Base-by-base conservation (phyloP, 2,113 vertebrate genomes). In the Saimiri boliviensis region DNA sequence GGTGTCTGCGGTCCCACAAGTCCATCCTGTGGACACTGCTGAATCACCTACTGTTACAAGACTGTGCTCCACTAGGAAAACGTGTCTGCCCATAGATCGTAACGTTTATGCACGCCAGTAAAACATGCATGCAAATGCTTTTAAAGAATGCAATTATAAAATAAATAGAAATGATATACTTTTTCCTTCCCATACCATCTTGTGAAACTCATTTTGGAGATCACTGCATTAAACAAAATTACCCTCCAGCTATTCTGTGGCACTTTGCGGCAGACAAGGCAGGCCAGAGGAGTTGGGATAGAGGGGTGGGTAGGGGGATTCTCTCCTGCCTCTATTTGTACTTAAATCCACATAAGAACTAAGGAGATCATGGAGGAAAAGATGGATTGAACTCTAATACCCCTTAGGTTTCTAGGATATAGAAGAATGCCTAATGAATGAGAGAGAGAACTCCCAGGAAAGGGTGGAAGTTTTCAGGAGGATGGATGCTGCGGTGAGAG, bases 121-220 rank as follows among this genome's bases (percentile, higher is more conserved):
- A 87, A 91, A 71, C 11, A 71, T 19, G 35, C 42, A 83, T 42
- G 21, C 37, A 73, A 66, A 54, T 23, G 19, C 6, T 16, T 54
- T n/a, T n/a, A 20, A 84, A 92, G 56, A 30, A 10, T 45, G 25
- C 63, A 8, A 54, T 93, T 76, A 54, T 58, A 94, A 86, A 97
- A 66, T 58, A 60, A 68, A 70, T 20, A 86, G 54, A 96, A 89
- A 89, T 47, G 45, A 63, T 63, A 32, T 6, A 63, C 42, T 45
- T 84, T 79, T 45, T 58, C 8, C 84, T 74, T 49, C 42, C 19
- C 42, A 76, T 35, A 42, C 40, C n/a, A 76, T 74, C 56, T 25
- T 47, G 42, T 21, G 47, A 92, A 52, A 30, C 42, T 94, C 47
- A 88, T 16, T 80, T 91, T 68, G 74, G 12, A 97, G 14, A 92